Evolutionary conservation across 2,113 vertebrate genomes (phyloP), one percentile per base, ranked within the genome.

Genomic region (Thamnaconus septentrionalis): DNA sequence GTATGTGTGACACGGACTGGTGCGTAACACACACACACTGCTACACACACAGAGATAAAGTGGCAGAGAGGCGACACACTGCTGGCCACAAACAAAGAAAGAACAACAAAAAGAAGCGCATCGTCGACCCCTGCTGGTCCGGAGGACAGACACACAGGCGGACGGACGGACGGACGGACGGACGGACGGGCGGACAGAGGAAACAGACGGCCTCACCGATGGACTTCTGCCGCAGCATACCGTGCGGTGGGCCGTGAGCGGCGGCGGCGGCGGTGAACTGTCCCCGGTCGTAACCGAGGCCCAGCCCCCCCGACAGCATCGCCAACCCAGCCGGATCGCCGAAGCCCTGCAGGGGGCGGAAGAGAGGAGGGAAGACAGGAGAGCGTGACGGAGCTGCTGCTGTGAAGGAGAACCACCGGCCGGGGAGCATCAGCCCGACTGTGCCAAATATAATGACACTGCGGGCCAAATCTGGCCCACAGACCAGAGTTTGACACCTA

Each of bases 161-260:
- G 70, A 88, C 70, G 63, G 73, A 78, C 56, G 85, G 80, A 81
- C 82, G 81, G 86, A 85, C 84, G 79, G 84, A 62, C 80, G 76
- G 76, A 85, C 18, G 63, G 73, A 78, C 56, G 85, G 80, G 82
- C 82, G 81, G 86, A 85, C 84, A 80, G 84, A 62, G 80, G 76
- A 78, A 85, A 87, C 85, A 89, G 90, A 92, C 89, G 89, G 78
- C 87, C 94, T 91, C 93, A 97, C 95, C 95, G 67, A 97, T 95
- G 56, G 95, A 97, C 77, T 96, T 96, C 84, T 97, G 95, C 75
- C 95, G 92, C 88, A 89, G 88, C 86, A 97, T 94, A 84, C 95
- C 92, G 78, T 94, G 94, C 68, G 79, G 92, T 12, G 91, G 89
- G 49, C 79, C 92, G 43, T 93, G 92, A 45, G 92, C 91, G 59